A percentile compares a stretch with the other conserved stretches of the same genome.
These are phyloP conservation scores for Drosophila lutescens DNA, from an alignment of 2,888 invertebrate species.

Conservation along the genomic window DNA sequence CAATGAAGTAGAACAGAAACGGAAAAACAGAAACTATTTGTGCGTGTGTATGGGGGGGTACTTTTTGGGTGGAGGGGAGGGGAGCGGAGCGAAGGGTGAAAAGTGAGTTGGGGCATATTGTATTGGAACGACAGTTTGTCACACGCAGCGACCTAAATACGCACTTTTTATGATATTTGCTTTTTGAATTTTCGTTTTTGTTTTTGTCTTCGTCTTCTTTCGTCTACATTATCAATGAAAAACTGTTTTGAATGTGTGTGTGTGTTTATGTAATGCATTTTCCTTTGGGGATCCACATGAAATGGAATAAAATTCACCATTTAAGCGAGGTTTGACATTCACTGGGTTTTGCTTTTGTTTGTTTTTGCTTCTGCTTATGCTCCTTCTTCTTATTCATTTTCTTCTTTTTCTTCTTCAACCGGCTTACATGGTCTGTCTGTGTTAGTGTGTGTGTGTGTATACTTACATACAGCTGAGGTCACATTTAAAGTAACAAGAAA, in stretches of 20 bases:
- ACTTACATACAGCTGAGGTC: background rate
- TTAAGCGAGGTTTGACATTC: slow-evolving; percentile 23
- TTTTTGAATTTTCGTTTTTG: slow-evolving; percentile 17
- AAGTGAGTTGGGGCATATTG: slow-evolving; percentile 29
- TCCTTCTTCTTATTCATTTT: slow-evolving; percentile 7
- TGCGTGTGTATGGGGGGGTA: slow-evolving; percentile 12
- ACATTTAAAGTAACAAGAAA: too few species aligned
- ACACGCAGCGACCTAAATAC: slow-evolving; percentile 65
- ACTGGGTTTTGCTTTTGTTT: slow-evolving; percentile 17
- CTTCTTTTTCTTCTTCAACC: slow-evolving; percentile 27
- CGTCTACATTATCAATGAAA: slow-evolving; percentile 62
- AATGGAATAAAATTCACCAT: background rate
- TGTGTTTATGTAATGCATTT: slow-evolving; percentile 24
- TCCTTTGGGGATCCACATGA: slow-evolving; percentile 4
- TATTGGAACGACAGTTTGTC: slow-evolving; percentile 52
- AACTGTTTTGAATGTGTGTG: slow-evolving; percentile 4
- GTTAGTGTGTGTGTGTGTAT: slow-evolving; percentile 2
- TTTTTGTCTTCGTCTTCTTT: slow-evolving; percentile 14
- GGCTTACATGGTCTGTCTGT: slow-evolving; percentile 22
- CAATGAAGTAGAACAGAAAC: slow-evolving; percentile 66
- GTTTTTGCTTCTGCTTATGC: slow-evolving; percentile 17
- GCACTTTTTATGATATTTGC: slow-evolving; percentile 31
- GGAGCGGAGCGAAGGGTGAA: background rate
- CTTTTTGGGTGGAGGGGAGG: background rate
- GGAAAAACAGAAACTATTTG: slow-evolving; percentile 38